Evolutionary conservation across 2,888 invertebrate species (phyloP), one percentile per base, ranked within the genome.

Genomic region (Rhyacophila evoluta): DNA sequence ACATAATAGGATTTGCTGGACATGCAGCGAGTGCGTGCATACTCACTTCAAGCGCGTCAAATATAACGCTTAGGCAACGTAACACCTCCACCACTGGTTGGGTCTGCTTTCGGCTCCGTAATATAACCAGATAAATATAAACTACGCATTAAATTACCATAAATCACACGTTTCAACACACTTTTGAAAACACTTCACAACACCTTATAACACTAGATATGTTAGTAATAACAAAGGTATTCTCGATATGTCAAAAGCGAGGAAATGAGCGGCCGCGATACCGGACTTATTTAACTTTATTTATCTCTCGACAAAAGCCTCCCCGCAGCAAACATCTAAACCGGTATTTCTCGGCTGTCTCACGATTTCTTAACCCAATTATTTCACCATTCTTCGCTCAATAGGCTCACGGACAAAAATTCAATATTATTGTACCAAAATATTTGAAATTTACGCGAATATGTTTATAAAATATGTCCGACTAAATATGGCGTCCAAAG

Each of bases 391-490:
- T 38, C 73, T 75, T 72, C 80, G 72, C 29, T 70, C 70, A 71
- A 68, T 78, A 55, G 85, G 86, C 85, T 85, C 87, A 86, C 86
- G 87, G 87, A 88, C 88, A 87, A 89, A 89, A 87, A 87, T 88
- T 88, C 85, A 86, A 86, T 88, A 87, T 87, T 87, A 87, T 86
- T 85, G 85, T 87, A 85, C 84, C 86, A 88, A 88, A 89, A 89
- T 89, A 90, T 90, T 89, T 90, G 88, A 90, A 90, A 89, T 87
- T 90, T 89, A 90, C 88, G 88, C 88, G 89, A 89, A 90, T 90
- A 89, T 92, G 92, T 92, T 92, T 92, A 92, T 92, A 92, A 92
- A 92, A 92, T 92, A 92, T 92, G 93, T 92, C 92, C 91, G 92
- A 91, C 91, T 92, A 92, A 92, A 93, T 92, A 93, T 93, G 93